Base-by-base conservation (phyloP, 2,888 invertebrate species). In the Amphipyra tragopoginis region DNA sequence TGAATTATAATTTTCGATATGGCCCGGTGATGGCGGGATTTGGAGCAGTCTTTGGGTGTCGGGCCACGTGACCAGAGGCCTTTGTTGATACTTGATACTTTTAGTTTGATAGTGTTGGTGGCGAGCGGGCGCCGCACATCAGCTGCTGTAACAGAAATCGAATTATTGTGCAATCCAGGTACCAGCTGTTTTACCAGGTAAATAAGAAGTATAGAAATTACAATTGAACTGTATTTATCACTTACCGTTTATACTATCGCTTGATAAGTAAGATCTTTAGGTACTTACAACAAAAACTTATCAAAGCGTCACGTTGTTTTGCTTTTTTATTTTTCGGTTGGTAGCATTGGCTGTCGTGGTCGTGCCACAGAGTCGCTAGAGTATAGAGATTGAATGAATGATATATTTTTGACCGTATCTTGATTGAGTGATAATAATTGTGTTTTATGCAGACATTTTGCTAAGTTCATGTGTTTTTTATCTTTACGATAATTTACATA, bases 1-100 rank as follows among this genome's bases (percentile, higher is more conserved):
- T 57, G 47, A 81, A 85, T 86, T 82, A 62, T 65, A 72, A 79
- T 74, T 75, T 78, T 75, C 65, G 70, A 63, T 65, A 61, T 26
- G 13, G 51, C 33, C 53, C 57, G 43, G 56, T 59, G 55, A 66
- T 63, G 57, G 60, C 55, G 61, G 53, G 50, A 75, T 59, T 62
- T 51, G 42, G 63, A 65, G 59, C 89, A 89, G 87, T 90, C 80
- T 75, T 38, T 77, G 61, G 60, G 60, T 71, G 82, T 63, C 82
- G 60, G 70, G 80, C 80, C 86, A 78, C 84, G 85, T 85, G 88
- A 87, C 75, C 53, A 79, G 83, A 82, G 72, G 75, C 66, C 58
- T 61, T 15, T 36, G 47, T n/a, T 43, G 50, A 40, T 36, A 36
- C 36, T 36, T 54, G 29, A 7, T 29, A 29, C 7, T 29, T 7